Evolutionary conservation across 2,113 vertebrate species (phyloP).

Genomic region (Callipepla squamata): DNA sequence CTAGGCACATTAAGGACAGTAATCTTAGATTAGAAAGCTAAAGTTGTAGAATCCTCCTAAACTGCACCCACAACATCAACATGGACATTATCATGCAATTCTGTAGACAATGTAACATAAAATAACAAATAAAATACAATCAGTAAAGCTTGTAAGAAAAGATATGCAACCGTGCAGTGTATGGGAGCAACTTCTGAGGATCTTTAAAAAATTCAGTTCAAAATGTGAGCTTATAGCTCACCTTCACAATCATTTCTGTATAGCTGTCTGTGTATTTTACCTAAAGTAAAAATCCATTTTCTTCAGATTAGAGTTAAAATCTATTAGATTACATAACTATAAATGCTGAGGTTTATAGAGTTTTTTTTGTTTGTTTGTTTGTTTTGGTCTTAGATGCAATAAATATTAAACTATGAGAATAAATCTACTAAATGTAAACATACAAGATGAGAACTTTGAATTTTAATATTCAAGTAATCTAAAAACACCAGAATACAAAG

Average conservation of each 20-base stretch:
- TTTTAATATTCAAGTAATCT: slow-evolving; percentile 52
- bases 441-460: slow-evolving; percentile 26
- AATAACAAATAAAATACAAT: background rate
- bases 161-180: background rate
- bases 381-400: background rate
- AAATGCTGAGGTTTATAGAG: background rate
- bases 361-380: too few species aligned
- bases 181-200: background rate
- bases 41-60: background rate
- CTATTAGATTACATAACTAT: background rate
- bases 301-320: slow-evolving; percentile 28
- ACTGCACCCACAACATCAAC: background rate
- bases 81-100: background rate
- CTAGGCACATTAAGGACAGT: background rate
- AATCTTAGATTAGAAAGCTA: background rate
- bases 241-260: background rate
- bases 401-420: background rate
- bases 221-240: background rate
- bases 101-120: background rate
- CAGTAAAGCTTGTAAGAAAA: background rate
- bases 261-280: background rate
- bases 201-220: background rate
- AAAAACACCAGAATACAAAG: slow-evolving; percentile 61
- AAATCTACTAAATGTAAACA: slow-evolving; percentile 42
- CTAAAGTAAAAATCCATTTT: background rate